A percentile compares a stretch with the other conserved stretches of the same genome.
phyloP scores from a whole-genome alignment of 2,113 vertebrate genomes.

The Panthera tigris region DNA sequence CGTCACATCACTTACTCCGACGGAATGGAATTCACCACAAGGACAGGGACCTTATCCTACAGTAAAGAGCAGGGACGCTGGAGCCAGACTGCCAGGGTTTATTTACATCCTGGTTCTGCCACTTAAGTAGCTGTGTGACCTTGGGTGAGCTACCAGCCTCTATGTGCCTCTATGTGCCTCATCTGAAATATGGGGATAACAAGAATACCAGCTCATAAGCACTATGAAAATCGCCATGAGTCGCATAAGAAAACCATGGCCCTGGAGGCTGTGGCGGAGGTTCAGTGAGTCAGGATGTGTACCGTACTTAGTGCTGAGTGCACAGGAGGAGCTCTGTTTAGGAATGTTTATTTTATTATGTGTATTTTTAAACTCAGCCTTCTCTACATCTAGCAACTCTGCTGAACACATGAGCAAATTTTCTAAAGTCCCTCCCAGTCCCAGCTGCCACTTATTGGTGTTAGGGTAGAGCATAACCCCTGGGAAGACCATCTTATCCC shows the following conservation, averaged over 20 bases:
- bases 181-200: neutral
- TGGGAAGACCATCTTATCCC: neutral
- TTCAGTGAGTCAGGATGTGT: fast-evolving
- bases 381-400: neutral
- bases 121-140: neutral
- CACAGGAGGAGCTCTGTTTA: neutral
- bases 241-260: neutral
- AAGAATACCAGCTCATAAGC: neutral
- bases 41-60: neutral
- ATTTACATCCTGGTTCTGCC: neutral
- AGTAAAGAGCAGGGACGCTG: neutral
- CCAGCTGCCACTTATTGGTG: neutral
- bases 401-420: neutral
- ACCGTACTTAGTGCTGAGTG: neutral
- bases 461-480: neutral
- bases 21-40: fast-evolving
- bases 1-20: neutral
- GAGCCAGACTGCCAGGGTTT: neutral
- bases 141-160: neutral
- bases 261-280: neutral
- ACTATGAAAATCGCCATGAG: neutral
- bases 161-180: neutral
- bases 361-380: slow-evolving; percentile 14
- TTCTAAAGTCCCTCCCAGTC: neutral
- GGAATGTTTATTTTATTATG: neutral